Evolutionary conservation across 2,113 vertebrate species (phyloP).

Genomic region (Speoplatyrhinus poulsoni): DNA sequence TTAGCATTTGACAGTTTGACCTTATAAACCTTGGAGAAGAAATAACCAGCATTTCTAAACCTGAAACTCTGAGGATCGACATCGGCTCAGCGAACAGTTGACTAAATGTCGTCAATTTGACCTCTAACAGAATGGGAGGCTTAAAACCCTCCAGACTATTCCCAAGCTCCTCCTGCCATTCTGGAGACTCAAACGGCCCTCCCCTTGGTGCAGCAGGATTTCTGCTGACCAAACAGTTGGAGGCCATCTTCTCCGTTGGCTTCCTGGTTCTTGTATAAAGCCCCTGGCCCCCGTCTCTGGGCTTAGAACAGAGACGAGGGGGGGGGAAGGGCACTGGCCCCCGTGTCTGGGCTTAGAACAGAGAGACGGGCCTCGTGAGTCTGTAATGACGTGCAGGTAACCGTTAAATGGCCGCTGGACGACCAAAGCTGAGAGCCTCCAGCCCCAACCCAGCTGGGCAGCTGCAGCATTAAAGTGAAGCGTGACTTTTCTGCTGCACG

Average conservation of each 20-base stretch:
- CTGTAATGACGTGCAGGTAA: conserved; percentile 25
- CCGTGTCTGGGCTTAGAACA: conserved; percentile 35
- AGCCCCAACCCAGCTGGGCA: conserved; percentile 21
- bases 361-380: conserved; percentile 42
- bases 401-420: conserved; percentile 37
- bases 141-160: not conserved
- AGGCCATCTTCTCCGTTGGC: conserved; percentile 9
- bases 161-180: conserved; percentile 5
- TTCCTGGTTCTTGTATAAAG: not conserved
- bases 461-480: conserved; percentile 56
- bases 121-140: no score
- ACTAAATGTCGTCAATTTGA: no score
- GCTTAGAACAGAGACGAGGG: not conserved
- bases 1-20: no score
- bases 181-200: conserved; percentile 23
- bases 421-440: conserved; percentile 7
- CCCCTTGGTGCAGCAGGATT: conserved; percentile 30
- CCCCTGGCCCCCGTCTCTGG: not conserved
- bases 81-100: no score
- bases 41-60: no score
- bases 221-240: conserved; percentile 43
- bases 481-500: conserved; percentile 57
- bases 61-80: no score
- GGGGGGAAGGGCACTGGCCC: conserved; percentile 12
- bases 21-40: no score